phyloP scores from a whole-genome alignment of 2,797 vertebrate genomes.

The Peromyscus aztecus region DNA sequence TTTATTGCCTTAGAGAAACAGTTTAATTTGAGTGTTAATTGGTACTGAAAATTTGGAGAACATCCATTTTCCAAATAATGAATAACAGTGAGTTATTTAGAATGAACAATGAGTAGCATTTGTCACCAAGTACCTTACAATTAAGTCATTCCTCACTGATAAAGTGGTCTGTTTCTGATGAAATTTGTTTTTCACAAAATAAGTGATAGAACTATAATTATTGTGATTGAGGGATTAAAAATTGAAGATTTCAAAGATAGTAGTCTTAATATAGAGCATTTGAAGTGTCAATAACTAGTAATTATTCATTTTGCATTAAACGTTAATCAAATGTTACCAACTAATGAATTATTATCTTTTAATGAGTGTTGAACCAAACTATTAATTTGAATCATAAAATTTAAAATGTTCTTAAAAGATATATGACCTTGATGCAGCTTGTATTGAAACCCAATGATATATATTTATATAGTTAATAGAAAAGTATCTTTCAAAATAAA shows the following conservation, averaged over 20 bases:
- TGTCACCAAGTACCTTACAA: conserved; percentile 75
- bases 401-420: conserved; percentile 7
- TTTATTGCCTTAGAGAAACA: conserved; percentile 73
- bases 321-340: conserved; percentile 58
- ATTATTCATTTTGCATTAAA: conserved; percentile 65
- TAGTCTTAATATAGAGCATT: conserved; percentile 63
- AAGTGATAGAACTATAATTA: conserved; percentile 74
- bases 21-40: conserved; percentile 76
- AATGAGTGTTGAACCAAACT: conserved; percentile 54
- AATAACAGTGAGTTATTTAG: conserved; percentile 62
- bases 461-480: background rate
- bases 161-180: conserved; percentile 75
- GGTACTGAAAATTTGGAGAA: conserved; percentile 68
- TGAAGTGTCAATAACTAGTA: conserved; percentile 61
- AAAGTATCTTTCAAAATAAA: conserved; percentile 34
- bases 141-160: conserved; percentile 76
- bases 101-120: conserved; percentile 73
- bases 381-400: conserved; percentile 62
- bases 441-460: background rate
- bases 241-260: conserved; percentile 71
- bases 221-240: conserved; percentile 74
- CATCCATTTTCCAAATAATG: conserved; percentile 69
- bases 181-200: conserved; percentile 77
- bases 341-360: conserved; percentile 64
- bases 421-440: background rate